These are phyloP conservation scores for Antennarius striatus DNA, from an alignment of 2,113 vertebrate genomes.

Conservation along the genomic window DNA sequence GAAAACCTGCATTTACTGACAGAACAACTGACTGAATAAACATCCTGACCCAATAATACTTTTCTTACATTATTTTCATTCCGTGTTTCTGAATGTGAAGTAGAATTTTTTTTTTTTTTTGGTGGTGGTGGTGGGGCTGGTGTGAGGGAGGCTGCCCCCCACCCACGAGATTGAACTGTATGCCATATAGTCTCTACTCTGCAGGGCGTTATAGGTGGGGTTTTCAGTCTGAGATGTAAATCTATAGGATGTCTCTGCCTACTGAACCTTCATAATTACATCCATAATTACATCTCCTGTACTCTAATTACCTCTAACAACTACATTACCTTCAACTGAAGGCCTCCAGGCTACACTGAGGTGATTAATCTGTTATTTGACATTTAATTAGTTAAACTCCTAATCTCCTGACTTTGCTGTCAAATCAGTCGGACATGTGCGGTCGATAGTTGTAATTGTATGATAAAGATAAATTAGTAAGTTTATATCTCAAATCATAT, in stretches of 20 bases:
- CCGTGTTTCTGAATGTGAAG: background rate
- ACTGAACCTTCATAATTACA: conserved; percentile 44
- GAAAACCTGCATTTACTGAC: conserved; percentile 46
- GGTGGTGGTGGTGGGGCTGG: no score
- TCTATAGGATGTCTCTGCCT: conserved; percentile 27
- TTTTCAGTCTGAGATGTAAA: conserved; percentile 43
- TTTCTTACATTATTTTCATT: conserved; percentile 9
- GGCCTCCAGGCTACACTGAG: background rate
- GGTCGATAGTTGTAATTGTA: no score
- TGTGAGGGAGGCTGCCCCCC: conserved; percentile 2
- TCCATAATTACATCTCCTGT: conserved; percentile 51
- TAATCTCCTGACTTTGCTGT: background rate
- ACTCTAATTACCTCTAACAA: background rate
- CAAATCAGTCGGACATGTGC: no score
- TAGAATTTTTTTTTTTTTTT: background rate
- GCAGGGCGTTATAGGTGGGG: conserved; percentile 45
- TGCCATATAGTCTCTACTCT: conserved; percentile 10
- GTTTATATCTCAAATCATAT: background rate
- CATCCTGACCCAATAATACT: conserved; percentile 3
- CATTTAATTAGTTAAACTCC: background rate
- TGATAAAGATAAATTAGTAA: no score
- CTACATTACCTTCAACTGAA: conserved; percentile 22
- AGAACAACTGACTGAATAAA: conserved; percentile 21
- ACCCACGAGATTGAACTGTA: conserved; percentile 52
- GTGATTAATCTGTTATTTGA: conserved; percentile 1